Percentiles rank a stretch among this genome's conserved stretches.
Conservation (phyloP, 2,113 vertebrate species). For the Barnardius zonarius region DNA sequence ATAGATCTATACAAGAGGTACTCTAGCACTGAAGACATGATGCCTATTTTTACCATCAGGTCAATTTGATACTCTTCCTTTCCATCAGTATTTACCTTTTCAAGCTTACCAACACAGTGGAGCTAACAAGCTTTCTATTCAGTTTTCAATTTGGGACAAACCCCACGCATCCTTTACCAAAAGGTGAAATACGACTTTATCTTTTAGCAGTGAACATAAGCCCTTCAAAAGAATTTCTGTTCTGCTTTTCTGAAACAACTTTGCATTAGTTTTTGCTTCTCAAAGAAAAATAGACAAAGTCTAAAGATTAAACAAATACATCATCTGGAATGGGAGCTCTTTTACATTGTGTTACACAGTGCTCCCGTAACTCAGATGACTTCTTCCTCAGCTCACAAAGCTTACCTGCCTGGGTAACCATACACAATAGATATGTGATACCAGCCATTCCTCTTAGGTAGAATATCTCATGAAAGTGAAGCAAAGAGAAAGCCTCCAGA, state of each 20-base stretch:
- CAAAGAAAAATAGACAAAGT: background rate
- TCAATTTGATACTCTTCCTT: background rate
- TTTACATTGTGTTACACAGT: background rate
- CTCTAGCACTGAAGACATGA: background rate
- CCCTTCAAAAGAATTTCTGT: background rate
- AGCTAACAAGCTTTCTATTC: background rate
- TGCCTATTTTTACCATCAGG: background rate
- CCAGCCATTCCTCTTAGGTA: background rate
- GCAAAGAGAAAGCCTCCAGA: background rate
- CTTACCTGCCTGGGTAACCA: background rate
- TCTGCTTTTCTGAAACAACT: background rate
- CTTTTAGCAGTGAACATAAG: background rate
- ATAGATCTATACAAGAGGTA: background rate
- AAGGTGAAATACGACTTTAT: background rate
- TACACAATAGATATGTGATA: background rate
- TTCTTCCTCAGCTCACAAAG: background rate
- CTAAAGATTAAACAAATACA: background rate
- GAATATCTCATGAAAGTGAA: background rate
- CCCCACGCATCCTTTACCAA: background rate
- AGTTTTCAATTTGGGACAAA: background rate
- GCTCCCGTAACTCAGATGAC: background rate
- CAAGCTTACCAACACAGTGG: background rate
- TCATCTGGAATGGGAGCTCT: background rate
- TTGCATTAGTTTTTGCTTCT: background rate
- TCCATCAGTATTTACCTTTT: background rate